Evolutionary conservation across 2,888 invertebrate genomes (phyloP), one percentile per base, ranked within the genome.

Genomic region (Galerucella pusilla): DNA sequence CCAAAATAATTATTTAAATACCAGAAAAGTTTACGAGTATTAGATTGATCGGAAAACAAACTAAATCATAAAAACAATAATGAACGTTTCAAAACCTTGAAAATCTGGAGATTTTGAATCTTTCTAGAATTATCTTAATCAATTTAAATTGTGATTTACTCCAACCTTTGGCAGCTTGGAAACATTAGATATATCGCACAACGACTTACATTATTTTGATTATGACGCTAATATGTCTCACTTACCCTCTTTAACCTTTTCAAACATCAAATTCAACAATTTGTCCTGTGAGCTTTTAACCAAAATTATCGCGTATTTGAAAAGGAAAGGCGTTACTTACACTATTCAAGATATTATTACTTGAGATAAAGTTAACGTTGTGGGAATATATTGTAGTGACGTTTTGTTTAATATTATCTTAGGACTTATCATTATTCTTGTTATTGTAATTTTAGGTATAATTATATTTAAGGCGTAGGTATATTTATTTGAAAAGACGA

Each of bases 331-430:
- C 25, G 83, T 87, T 6, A 82, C 80, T 52, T 87, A 83, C 71
- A 86, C 84, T 5, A 80, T 84, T 9, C 83, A 83, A 68, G 84
- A 86, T 72, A 76, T 83, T 25, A 79, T 84, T 9, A 77, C 84
- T 28, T 83, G 82, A 25, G 83, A 84, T 28, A 81, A 81, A 71
- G 84, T 87, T 73, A 87, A 87, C 76, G 84, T 87, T 10, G 86
- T 83, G 10, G 87, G 87, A 5, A 86, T 87, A 78, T 84, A 84
- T 73, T 87, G 87, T 73, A 80, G 61, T 12, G 73, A 20, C 52
- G 42, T 66, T 42, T 59, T 81, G 74, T 65, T 79, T 28, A 71
- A 76, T 74, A 68, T 79, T 49, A 77, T 78, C 60, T 74, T 81
- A 57, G 74, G 77, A 20, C 11, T 82, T 25, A 60, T 81, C 35